These are phyloP conservation scores for Ectemnius continuus DNA, from an alignment of 2,888 invertebrate genomes.

Conservation along the genomic window DNA sequence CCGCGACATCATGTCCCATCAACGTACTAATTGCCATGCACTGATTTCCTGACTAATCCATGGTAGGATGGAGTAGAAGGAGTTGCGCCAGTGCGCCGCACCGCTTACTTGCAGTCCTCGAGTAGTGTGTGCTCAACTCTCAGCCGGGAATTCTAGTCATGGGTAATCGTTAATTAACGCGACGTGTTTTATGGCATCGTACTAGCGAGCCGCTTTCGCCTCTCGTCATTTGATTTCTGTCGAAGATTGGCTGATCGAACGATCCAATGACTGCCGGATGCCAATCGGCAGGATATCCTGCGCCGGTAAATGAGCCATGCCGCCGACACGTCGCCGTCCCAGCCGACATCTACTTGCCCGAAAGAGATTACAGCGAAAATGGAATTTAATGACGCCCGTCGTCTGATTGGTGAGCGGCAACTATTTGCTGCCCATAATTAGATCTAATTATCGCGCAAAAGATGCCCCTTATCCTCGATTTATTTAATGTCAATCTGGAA, in stretches of 20 bases:
- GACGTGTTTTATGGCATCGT: slow-evolving; percentile 59
- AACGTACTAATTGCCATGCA: slow-evolving; percentile 69
- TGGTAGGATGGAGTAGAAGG: slow-evolving; percentile 53
- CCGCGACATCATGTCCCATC: slow-evolving; percentile 58
- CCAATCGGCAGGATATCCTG: slow-evolving; percentile 63
- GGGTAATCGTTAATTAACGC: slow-evolving; percentile 71
- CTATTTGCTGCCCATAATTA: slow-evolving; percentile 26
- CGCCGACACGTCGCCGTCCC: slow-evolving; percentile 17
- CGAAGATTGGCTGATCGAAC: slow-evolving; percentile 60
- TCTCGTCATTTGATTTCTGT: slow-evolving; percentile 60
- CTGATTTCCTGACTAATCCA: slow-evolving; percentile 70
- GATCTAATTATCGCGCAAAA: slow-evolving; percentile 42
- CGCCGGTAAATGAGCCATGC: slow-evolving; percentile 50
- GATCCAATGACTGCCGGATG: slow-evolving; percentile 59
- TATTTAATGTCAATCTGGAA: slow-evolving; percentile 26
- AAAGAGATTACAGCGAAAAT: slow-evolving; percentile 51
- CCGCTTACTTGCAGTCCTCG: slow-evolving; percentile 56
- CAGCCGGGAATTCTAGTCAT: slow-evolving; percentile 66
- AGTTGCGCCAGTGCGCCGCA: slow-evolving; percentile 41
- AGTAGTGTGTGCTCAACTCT: slow-evolving; percentile 34
- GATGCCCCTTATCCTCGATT: slow-evolving; percentile 17
- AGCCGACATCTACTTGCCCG: slow-evolving; percentile 15
- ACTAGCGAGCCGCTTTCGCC: slow-evolving; percentile 49
- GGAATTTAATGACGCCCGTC: slow-evolving; percentile 43
- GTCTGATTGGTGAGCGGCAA: slow-evolving; percentile 38